phyloP scores from a whole-genome alignment of 2,113 vertebrate genomes.

The Puffinus mauretanicus region DNA sequence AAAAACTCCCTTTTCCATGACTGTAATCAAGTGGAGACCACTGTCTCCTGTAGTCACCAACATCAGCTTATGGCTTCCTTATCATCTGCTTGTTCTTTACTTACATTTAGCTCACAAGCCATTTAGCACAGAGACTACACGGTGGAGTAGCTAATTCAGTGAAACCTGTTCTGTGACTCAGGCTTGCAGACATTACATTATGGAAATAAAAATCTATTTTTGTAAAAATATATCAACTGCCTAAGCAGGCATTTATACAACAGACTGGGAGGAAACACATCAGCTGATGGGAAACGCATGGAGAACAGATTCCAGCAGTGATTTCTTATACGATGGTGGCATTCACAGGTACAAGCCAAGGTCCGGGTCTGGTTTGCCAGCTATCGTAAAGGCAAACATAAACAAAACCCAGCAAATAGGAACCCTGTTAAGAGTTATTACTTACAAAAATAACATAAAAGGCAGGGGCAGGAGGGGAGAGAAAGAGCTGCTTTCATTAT shows the following conservation, averaged over 20 bases:
- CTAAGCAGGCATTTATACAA: background rate
- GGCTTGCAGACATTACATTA: background rate
- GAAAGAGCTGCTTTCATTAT: background rate
- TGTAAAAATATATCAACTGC: background rate
- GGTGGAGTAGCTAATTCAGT: rapidly evolving
- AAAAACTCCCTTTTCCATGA: background rate
- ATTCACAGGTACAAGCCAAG: background rate
- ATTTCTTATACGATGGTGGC: background rate
- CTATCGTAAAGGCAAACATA: background rate
- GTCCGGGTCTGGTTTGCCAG: background rate
- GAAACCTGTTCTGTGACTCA: background rate
- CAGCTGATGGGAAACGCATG: background rate
- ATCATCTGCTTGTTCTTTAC: background rate
- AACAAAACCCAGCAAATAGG: background rate
- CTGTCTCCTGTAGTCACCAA: background rate
- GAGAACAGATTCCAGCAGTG: background rate
- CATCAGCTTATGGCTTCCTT: background rate
- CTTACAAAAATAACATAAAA: background rate
- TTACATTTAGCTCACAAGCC: background rate
- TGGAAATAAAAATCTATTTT: background rate
- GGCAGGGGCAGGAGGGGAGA: background rate
- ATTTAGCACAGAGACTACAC: background rate
- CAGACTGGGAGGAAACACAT: background rate
- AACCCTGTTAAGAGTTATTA: background rate
- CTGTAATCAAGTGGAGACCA: background rate